These are phyloP conservation scores for Planiliza haematocheilus DNA, from an alignment of 2,113 vertebrate species.

Conservation along the genomic window DNA sequence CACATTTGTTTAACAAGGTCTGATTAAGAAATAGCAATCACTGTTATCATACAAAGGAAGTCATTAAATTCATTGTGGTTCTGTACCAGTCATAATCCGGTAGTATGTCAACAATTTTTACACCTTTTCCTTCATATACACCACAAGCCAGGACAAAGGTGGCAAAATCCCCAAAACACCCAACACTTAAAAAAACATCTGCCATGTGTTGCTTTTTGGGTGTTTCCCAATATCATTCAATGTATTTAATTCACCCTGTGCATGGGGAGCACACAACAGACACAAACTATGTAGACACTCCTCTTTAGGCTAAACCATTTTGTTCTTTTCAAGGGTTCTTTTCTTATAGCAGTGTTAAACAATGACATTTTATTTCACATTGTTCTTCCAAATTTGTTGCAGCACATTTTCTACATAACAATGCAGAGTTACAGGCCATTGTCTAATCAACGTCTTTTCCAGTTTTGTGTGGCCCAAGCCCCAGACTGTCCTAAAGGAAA, in stretches of 20 bases:
- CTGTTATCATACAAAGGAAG: neutral
- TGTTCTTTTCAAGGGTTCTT: neutral
- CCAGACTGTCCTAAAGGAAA: neutral
- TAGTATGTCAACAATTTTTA: neutral
- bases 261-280: no score
- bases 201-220: no score
- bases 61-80: neutral
- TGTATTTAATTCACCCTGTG: no score
- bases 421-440: neutral
- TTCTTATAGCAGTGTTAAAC: no score
- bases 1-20: slow-evolving; percentile 11
- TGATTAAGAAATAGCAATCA: neutral
- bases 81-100: no score
- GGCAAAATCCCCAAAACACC: no score
- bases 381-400: no score
- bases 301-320: no score
- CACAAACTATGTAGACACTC: neutral
- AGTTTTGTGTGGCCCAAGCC: neutral
- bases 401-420: neutral
- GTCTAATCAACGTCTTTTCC: slow-evolving; percentile 1
- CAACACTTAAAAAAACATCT: no score
- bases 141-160: neutral
- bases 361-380: neutral
- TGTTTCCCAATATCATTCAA: no score
- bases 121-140: neutral